Base-by-base conservation (phyloP, 2,888 invertebrate genomes). In the Crocallis elinguaria region DNA sequence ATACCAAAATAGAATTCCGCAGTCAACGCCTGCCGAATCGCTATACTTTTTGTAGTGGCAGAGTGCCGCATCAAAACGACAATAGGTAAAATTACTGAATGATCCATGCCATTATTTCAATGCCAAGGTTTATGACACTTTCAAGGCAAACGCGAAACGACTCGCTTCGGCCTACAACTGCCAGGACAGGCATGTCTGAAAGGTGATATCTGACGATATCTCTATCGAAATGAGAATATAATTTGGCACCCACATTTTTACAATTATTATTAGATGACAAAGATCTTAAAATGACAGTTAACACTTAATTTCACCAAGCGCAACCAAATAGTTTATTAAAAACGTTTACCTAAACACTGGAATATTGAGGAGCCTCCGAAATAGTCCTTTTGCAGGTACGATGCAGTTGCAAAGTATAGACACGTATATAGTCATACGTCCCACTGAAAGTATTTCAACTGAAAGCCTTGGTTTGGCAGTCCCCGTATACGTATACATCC, bases 61-160 rank as follows among this genome's bases (percentile, higher is more conserved):
- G 12, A 2, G 13, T 37, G 35, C 14, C 39, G 17, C 6, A 25
- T 21, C 23, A 9, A 39, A 48, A 29, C n/a, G 38, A 1, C n/a
- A 35, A 36, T 25, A 27, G 19, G 19, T 13, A 13, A 19, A 21
- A 25, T 2, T 12, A 16, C 16, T 35, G 16, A 44, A 51, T 45
- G 45, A 19, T 37, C 19, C 52, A 42, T 46, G 29, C 51, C 45
- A 44, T 48, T 48, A 33, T 33, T 33, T 36, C 43, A 60, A 52
- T 55, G 55, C 42, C 60, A 46, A 53, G 52, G 52, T 42, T n/a
- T 8, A 21, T 23, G 23, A 12, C 23, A 19, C 27, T 33, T 12
- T 39, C 51, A 48, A 53, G 42, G 52, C 8, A 27, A 48, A 37
- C n/a, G n/a, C n/a, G n/a, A n/a, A n/a, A n/a, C 36, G 23, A 21